Conservation (phyloP, 2,113 vertebrate genomes). For the Puntigrus tetrazona region DNA sequence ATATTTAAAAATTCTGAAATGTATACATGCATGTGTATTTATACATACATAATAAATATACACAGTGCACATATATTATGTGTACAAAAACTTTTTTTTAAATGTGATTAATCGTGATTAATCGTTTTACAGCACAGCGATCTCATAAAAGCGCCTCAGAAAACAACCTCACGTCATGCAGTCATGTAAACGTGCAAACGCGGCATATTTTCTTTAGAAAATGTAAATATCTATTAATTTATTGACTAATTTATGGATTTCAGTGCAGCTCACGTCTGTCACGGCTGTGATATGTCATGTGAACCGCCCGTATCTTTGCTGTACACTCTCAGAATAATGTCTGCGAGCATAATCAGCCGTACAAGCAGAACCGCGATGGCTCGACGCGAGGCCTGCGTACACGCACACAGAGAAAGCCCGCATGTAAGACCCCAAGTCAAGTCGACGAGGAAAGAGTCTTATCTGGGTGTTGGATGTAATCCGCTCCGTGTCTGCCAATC, state of each 20-base stretch:
- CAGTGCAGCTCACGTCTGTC: neutral
- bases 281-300: neutral
- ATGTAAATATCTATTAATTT: neutral
- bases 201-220: neutral
- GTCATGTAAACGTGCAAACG: neutral
- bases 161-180: neutral
- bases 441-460: slow-evolving; percentile 35
- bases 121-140: neutral
- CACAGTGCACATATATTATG: too few relatives aligned
- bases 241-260: neutral
- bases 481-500: slow-evolving; percentile 51
- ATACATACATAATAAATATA: too few relatives aligned
- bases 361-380: slow-evolving; percentile 23
- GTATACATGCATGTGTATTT: too few relatives aligned
- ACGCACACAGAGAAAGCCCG: slow-evolving; percentile 9
- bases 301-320: slow-evolving; percentile 5
- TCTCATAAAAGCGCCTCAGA: neutral
- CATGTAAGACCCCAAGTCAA: slow-evolving; percentile 21
- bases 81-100: too few relatives aligned
- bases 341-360: neutral
- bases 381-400: slow-evolving; percentile 34
- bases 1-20: too few relatives aligned
- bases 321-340: slow-evolving; percentile 14
- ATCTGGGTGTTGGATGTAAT: slow-evolving; percentile 56
- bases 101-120: too few relatives aligned